These are phyloP conservation scores for Cylindroiulus punctatus DNA, from an alignment of 2,888 invertebrate genomes.

Conservation along the genomic window DNA sequence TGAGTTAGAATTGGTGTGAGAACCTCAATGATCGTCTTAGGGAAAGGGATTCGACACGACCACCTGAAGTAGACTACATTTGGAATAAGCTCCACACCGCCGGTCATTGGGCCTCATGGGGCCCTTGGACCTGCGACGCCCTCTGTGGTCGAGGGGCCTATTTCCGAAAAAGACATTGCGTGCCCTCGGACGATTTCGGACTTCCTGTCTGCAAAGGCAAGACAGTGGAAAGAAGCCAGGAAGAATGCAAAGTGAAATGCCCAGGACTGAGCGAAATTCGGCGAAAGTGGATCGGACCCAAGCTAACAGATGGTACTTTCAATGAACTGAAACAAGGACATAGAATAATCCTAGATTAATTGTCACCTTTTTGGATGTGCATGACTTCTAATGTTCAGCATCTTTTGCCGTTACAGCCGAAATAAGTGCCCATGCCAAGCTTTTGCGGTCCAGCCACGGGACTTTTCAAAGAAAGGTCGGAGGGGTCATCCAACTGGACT, in stretches of 20 bases:
- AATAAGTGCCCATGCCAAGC: background rate
- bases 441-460: background rate
- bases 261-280: slow-evolving; percentile 10
- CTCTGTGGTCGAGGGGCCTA: slow-evolving; percentile 44
- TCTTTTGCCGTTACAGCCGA: background rate
- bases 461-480: slow-evolving; percentile 21
- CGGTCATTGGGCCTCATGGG: slow-evolving; percentile 48
- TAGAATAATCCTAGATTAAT: no score
- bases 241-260: slow-evolving; percentile 33
- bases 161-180: slow-evolving; percentile 49
- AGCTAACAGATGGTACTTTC: background rate
- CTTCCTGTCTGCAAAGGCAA: slow-evolving; percentile 40
- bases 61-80: background rate
- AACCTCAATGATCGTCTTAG: no score
- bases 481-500: slow-evolving; percentile 23
- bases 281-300: slow-evolving; percentile 7
- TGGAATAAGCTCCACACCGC: slow-evolving; percentile 4
- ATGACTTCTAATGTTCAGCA: no score
- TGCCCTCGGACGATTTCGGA: slow-evolving; percentile 49
- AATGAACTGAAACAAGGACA: no score
- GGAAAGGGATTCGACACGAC: background rate
- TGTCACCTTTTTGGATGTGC: background rate
- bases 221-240: slow-evolving; percentile 32
- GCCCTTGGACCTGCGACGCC: slow-evolving; percentile 49
- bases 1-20: no score